Evolutionary conservation across 2,113 vertebrate species (phyloP).

Genomic region (Talpa occidentalis): DNA sequence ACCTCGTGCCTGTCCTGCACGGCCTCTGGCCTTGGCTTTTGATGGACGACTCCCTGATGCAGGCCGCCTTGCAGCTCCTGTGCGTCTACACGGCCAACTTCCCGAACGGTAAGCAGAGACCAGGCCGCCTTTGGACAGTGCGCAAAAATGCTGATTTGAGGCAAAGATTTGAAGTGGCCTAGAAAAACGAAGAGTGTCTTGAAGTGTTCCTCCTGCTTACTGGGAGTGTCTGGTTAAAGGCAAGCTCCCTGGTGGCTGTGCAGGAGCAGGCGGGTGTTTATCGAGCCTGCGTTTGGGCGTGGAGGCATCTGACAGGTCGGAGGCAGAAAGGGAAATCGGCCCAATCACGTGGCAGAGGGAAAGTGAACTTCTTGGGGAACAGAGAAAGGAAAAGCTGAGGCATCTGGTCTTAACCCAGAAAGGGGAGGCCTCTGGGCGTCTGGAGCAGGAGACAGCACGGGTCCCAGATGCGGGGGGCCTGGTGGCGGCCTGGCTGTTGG

Average conservation of each 20-base stretch:
- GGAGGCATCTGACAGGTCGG: background rate
- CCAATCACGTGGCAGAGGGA: background rate
- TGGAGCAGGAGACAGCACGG: background rate
- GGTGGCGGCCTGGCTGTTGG: background rate
- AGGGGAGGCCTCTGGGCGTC: background rate
- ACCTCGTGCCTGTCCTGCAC: conserved; percentile 88
- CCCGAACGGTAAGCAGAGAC: conserved; percentile 87
- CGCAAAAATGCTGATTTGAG: background rate
- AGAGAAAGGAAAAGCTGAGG: background rate
- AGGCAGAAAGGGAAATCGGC: background rate
- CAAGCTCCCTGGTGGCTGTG: background rate
- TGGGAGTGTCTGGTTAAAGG: background rate
- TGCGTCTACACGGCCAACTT: conserved; percentile 95
- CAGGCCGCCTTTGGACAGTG: background rate
- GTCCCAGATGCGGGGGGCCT: background rate
- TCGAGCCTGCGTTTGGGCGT: too few species aligned
- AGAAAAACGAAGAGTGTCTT: background rate
- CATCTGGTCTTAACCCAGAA: background rate
- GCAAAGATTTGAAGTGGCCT: background rate
- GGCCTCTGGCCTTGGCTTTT: conserved; percentile 96
- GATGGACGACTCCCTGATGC: conserved; percentile 91
- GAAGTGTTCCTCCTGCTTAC: background rate
- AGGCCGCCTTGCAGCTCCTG: conserved; percentile 92
- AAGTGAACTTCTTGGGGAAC: background rate
- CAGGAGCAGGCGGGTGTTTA: background rate